Percentiles rank a stretch among this genome's conserved stretches.
Evolutionary conservation across 1,140 invertebrate species (phyloP).

Genomic region (Cotesia vestalis): DNA sequence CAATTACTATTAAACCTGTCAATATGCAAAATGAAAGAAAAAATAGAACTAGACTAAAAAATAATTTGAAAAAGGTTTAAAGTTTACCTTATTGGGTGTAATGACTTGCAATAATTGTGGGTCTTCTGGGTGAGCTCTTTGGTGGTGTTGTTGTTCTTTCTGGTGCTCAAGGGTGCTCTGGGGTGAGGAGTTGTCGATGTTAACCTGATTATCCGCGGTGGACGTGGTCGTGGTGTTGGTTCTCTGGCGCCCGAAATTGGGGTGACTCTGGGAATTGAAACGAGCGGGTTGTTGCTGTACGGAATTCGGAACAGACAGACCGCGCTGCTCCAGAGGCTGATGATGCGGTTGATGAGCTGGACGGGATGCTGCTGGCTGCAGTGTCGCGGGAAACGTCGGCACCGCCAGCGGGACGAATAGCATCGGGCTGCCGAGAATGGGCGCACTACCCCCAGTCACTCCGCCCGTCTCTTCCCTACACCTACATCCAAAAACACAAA

Average conservation of each 20-base stretch:
- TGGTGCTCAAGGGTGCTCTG: constrained; percentile 57
- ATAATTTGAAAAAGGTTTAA: no score
- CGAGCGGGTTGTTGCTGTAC: constrained; percentile 50
- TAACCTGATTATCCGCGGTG: constrained; percentile 53
- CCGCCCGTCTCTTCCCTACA: constrained; percentile 66
- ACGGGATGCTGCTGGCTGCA: constrained; percentile 56
- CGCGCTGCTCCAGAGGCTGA: constrained; percentile 54
- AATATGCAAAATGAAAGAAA: no score
- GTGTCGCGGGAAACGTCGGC: constrained; percentile 62
- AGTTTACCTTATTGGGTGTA: constrained; percentile 52
- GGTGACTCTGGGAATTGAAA: constrained; percentile 57
- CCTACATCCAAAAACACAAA: constrained; percentile 51
- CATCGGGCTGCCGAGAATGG: constrained; percentile 67
- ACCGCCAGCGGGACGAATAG: constrained; percentile 68
- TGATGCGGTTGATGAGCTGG: constrained; percentile 62
- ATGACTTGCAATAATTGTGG: constrained; percentile 12
- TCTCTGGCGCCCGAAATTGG: constrained; percentile 62
- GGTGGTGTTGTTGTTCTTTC: constrained; percentile 54
- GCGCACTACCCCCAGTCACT: constrained; percentile 67
- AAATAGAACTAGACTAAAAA: no score
- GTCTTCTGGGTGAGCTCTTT: not conserved
- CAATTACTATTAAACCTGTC: no score
- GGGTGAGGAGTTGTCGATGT: constrained; percentile 64
- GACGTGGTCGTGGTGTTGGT: constrained; percentile 56
- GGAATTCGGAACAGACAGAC: constrained; percentile 48